Evolutionary conservation across 2,113 vertebrate genomes (phyloP).

Genomic region (Rhinolophus sinicus): DNA sequence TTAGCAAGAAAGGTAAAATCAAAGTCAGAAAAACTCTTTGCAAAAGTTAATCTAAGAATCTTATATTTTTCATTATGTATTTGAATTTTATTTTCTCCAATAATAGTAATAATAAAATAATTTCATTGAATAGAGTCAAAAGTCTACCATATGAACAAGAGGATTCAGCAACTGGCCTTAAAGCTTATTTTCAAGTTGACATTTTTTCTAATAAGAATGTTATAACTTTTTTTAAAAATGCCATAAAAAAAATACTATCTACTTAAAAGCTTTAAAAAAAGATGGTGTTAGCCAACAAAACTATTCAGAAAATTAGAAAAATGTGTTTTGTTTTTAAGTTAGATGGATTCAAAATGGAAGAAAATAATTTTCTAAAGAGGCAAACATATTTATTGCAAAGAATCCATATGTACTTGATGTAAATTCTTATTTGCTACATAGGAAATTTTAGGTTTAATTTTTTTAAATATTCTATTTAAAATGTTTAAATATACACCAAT

Average conservation of each 20-base stretch:
- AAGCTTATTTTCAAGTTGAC: conserved; percentile 3
- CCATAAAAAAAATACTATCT: not conserved
- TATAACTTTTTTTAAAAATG: not conserved
- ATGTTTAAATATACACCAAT: not conserved
- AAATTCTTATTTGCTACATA: not conserved
- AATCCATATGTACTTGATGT: not conserved
- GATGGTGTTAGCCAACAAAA: not conserved
- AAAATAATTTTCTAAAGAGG: conserved; percentile 6
- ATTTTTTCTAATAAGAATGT: conserved; percentile 24
- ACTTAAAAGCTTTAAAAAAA: not conserved
- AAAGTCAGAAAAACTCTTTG: conserved; percentile 46
- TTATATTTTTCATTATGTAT: conserved; percentile 66
- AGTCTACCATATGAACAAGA: not conserved
- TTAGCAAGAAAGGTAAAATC: not conserved
- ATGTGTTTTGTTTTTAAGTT: not conserved
- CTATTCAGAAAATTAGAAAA: not conserved
- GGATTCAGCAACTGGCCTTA: not conserved
- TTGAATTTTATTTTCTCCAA: conserved; percentile 44
- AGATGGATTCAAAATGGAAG: conserved; percentile 7
- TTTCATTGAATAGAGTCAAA: conserved; percentile 54
- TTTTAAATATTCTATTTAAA: not conserved
- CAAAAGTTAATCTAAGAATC: conserved; percentile 70
- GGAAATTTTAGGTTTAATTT: not conserved
- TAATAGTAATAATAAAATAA: conserved; percentile 43
- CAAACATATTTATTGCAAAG: not conserved